phyloP scores from a whole-genome alignment of 1,140 invertebrate genomes.

The Onthophagus taurus region DNA sequence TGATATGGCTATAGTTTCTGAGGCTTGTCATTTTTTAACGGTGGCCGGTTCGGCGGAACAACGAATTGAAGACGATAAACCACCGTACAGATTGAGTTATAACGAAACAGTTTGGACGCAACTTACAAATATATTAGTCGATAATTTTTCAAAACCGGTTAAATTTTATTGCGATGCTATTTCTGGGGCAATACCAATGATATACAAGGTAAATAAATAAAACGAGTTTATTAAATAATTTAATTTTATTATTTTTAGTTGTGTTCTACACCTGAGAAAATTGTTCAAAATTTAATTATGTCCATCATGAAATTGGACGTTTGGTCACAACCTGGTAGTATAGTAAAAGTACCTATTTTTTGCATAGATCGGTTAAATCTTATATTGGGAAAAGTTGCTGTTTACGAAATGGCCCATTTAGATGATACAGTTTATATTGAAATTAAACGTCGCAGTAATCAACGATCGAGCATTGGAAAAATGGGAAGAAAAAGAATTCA shows the following conservation, averaged over 20 bases:
- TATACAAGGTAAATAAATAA: constrained; percentile 25
- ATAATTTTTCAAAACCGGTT: constrained; percentile 22
- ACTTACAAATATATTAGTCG: constrained; percentile 23
- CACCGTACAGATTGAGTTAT: constrained; percentile 24
- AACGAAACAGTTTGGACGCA: constrained; percentile 24
- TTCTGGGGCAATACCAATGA: no score
- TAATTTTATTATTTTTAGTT: constrained; percentile 21
- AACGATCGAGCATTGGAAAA: constrained; percentile 18
- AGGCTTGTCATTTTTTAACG: constrained; percentile 23
- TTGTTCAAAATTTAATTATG: constrained; percentile 23
- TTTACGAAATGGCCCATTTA: constrained; percentile 26
- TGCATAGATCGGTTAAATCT: constrained; percentile 22
- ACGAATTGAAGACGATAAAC: constrained; percentile 21
- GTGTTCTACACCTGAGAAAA: constrained; percentile 26
- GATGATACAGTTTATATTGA: constrained; percentile 33
- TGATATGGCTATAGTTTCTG: constrained; percentile 23
- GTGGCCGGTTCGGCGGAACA: constrained; percentile 23
- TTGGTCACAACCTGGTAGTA: constrained; percentile 6
- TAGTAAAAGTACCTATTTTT: constrained; percentile 13
- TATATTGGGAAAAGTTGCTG: constrained; percentile 26
- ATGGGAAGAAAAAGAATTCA: constrained; percentile 13
- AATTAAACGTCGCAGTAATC: constrained; percentile 28
- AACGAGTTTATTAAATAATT: constrained; percentile 3
- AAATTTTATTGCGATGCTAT: no score
- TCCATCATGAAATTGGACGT: constrained; percentile 14